phyloP scores from a whole-genome alignment of 2,113 vertebrate species.

The Oncorhynchus masou region DNA sequence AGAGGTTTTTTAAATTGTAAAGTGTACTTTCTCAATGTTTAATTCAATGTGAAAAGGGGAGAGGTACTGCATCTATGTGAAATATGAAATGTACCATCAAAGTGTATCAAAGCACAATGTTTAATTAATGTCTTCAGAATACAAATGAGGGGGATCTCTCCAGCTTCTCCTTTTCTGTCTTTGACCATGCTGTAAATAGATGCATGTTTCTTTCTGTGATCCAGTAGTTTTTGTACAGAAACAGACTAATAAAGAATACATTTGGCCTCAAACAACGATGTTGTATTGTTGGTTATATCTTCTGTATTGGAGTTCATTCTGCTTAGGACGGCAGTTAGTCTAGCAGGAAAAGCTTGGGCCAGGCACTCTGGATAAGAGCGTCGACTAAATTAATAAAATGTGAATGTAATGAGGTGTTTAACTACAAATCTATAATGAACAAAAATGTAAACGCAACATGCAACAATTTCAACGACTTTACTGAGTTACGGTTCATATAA shows the following conservation, averaged over 20 bases:
- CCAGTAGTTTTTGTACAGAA: slow-evolving; percentile 81
- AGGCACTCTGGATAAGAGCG: too few species aligned
- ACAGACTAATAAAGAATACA: slow-evolving; percentile 81
- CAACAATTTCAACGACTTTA: too few species aligned
- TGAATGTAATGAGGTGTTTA: not conserved
- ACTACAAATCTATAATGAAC: not conserved
- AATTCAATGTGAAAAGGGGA: slow-evolving; percentile 66
- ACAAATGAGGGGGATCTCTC: slow-evolving; percentile 39
- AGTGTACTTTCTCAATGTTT: slow-evolving; percentile 60
- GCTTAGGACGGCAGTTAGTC: too few species aligned
- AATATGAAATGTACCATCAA: slow-evolving; percentile 80
- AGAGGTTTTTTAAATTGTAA: slow-evolving; percentile 44
- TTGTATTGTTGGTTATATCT: not conserved
- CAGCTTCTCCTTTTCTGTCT: slow-evolving; percentile 52
- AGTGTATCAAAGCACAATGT: slow-evolving; percentile 83
- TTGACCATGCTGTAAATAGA: slow-evolving; percentile 77
- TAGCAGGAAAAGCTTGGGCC: too few species aligned
- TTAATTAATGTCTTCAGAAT: slow-evolving; percentile 75
- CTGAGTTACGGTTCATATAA: too few species aligned
- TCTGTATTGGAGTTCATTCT: not conserved
- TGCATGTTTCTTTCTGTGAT: slow-evolving; percentile 76
- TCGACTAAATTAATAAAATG: not conserved
- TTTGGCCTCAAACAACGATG: slow-evolving; percentile 70
- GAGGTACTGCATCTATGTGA: slow-evolving; percentile 75
- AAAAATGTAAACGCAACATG: too few species aligned